Evolutionary conservation across 2,888 invertebrate species (phyloP), one percentile per base, ranked within the genome.

Genomic region (Muscina levida): DNA sequence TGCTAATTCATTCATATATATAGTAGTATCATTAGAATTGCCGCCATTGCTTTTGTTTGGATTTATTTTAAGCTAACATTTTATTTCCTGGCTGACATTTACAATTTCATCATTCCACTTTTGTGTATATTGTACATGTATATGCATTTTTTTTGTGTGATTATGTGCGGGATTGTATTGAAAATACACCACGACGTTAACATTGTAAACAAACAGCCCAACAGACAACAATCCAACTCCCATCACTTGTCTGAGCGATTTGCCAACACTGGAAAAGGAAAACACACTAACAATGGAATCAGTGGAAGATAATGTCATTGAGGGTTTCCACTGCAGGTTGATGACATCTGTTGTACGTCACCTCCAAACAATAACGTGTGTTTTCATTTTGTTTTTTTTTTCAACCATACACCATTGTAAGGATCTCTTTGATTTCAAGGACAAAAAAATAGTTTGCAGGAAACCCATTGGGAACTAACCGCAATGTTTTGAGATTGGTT

Each of bases 241-340:
- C 44, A 70, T 24, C 62, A 24, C 13, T 24, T 70, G 42, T 42
- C 51, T 56, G 44, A 6, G 13, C 37, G 44, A 53, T 2, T 53
- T 13, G n/a, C 4, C 56, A 42, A 53, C 66, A 79, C 39, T 56
- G 24, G 17, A 22, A 77, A 59, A 68, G 11, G 24, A 46, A 56
- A 73, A 24, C 26, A 48, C 65, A 31, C 13, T 46, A 22, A 46
- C 57, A 44, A 19, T 31, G 31, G 3, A 31, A 31, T 31, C 71
- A 65, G 56, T 67, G 71, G 72, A 72, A 65, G 80, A 72, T 79
- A 82, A 80, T 81, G 78, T 74, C 82, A 72, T 81, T 78, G 81
- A 74, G 82, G 82, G 56, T 82, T 78, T 76, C 31, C 71, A 73
- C 73, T 73, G 76, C 80, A 81, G 81, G 82, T 82, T 82, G 81